phyloP scores from a whole-genome alignment of 2,113 vertebrate genomes.

The Australoheros scitulus region DNA sequence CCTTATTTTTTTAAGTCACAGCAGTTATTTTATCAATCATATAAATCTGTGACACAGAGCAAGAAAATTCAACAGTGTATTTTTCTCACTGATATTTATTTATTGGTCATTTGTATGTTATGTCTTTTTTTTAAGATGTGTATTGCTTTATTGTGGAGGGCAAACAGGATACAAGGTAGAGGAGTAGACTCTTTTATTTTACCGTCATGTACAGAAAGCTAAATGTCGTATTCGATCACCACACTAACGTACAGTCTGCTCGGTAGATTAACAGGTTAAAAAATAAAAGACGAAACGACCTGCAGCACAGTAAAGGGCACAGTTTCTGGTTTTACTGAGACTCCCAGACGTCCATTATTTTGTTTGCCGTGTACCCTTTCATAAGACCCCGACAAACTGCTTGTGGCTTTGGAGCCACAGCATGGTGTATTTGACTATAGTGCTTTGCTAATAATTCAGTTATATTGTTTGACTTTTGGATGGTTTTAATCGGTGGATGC shows the following conservation, averaged over 20 bases:
- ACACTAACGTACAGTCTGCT: conserved; percentile 50
- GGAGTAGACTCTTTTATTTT: conserved; percentile 54
- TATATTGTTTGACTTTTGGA: conserved; percentile 32
- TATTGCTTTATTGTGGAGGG: conserved; percentile 44
- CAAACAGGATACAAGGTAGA: conserved; percentile 59
- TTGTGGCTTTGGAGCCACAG: conserved; percentile 25
- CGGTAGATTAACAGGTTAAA: not conserved
- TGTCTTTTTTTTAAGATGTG: conserved; percentile 16
- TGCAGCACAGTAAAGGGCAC: conserved; percentile 18
- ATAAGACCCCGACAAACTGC: conserved; percentile 29
- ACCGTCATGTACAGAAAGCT: conserved; percentile 54
- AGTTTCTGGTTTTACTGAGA: conserved; percentile 22
- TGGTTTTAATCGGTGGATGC: conserved; percentile 36
- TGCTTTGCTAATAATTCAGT: conserved; percentile 32
- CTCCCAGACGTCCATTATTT: conserved; percentile 24
- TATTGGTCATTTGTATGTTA: conserved; percentile 70
- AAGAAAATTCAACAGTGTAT: conserved; percentile 74
- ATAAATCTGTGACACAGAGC: conserved; percentile 68
- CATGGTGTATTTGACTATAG: conserved; percentile 34
- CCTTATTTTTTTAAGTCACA: conserved; percentile 65
- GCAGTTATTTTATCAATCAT: conserved; percentile 69
- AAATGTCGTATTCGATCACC: conserved; percentile 44
- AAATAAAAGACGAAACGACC: not conserved
- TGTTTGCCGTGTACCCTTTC: conserved; percentile 31
- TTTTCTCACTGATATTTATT: conserved; percentile 80